Evolutionary conservation across 2,888 invertebrate species (phyloP).

Genomic region (Hemicrepidius hirtus): DNA sequence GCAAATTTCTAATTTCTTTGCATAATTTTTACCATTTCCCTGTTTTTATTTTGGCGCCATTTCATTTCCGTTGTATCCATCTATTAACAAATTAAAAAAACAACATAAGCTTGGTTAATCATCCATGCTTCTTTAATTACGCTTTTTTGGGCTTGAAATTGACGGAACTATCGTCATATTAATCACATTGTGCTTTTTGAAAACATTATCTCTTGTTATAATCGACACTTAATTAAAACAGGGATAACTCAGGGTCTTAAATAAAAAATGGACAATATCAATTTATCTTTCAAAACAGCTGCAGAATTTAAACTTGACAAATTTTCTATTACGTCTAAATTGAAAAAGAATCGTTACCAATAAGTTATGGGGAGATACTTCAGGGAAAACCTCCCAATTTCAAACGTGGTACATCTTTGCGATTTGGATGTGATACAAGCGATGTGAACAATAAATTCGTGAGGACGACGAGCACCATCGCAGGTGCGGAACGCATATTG

Average conservation of each 20-base stretch:
- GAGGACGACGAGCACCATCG: conserved; percentile 51
- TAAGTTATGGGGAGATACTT: neutral
- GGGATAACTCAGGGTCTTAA: neutral
- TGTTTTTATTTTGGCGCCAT: too few relatives aligned
- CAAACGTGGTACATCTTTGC: neutral
- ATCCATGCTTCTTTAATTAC: too few relatives aligned
- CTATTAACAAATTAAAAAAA: too few relatives aligned
- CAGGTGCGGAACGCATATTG: conserved; percentile 60
- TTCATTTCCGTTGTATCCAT: too few relatives aligned
- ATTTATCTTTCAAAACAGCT: conserved; percentile 3
- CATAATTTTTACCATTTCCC: too few relatives aligned
- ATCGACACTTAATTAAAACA: conserved; percentile 15
- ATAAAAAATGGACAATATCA: conserved; percentile 8
- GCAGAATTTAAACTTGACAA: neutral
- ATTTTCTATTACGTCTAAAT: neutral
- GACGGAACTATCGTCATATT: too few relatives aligned
- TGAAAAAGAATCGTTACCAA: too few relatives aligned
- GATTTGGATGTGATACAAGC: conserved; percentile 36
- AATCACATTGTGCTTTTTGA: conserved; percentile 1
- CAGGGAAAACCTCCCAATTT: neutral
- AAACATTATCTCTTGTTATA: neutral
- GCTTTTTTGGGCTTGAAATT: too few relatives aligned
- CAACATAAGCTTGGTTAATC: too few relatives aligned
- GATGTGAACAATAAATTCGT: conserved; percentile 51
- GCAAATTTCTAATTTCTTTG: too few relatives aligned